Evolutionary conservation across 2,113 vertebrate genomes (phyloP).

Genomic region (Megaptera novaeangliae): DNA sequence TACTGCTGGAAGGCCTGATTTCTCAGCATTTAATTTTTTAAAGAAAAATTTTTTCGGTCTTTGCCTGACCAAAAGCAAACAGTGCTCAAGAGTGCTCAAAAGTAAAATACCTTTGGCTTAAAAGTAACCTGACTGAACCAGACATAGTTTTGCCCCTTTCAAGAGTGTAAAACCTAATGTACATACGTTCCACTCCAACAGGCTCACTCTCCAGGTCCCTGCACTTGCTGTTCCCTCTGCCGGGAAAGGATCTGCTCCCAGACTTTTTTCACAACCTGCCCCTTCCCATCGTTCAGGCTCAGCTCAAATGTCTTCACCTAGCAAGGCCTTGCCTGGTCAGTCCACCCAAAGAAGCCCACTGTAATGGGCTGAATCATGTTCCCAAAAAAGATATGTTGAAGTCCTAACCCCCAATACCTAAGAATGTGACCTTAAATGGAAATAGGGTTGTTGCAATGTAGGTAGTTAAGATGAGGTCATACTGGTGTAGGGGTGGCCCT

Average conservation of each 20-base stretch:
- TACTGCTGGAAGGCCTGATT: not conserved
- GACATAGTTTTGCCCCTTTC: not conserved
- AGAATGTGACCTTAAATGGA: not conserved
- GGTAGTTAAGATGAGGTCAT: not conserved
- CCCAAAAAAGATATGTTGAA: not conserved
- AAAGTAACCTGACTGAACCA: not conserved
- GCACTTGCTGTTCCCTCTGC: not conserved
- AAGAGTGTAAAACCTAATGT: not conserved
- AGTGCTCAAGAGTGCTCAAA: not conserved
- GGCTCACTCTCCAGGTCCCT: not conserved
- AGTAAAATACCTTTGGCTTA: not conserved
- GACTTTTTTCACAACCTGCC: not conserved
- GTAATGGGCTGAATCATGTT: not conserved
- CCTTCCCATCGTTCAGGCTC: not conserved
- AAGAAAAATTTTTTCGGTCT: not conserved
- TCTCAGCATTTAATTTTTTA: not conserved
- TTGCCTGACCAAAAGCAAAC: not conserved
- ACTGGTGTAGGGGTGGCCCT: not conserved
- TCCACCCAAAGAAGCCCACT: not conserved
- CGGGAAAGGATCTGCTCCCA: not conserved
- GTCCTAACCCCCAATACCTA: not conserved
- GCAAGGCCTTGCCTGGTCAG: not conserved
- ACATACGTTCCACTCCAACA: not conserved
- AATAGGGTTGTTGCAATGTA: not conserved
- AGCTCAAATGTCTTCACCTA: not conserved